Conservation (phyloP, 2,888 invertebrate genomes). For the Drosophila kambysellisi region DNA sequence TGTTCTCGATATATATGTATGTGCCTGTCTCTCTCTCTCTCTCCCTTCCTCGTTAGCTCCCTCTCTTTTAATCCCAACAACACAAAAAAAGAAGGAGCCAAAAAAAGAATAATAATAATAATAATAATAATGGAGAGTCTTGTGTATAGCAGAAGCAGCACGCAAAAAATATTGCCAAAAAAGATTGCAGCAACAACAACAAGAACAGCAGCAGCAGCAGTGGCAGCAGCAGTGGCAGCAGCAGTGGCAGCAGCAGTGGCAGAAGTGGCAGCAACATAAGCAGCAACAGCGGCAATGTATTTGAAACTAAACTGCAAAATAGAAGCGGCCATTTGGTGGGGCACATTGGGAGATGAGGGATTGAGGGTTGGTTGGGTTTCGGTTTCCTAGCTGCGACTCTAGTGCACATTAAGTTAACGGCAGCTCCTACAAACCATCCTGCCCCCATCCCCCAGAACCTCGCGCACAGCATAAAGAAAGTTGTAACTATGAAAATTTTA, state of each 20-base stretch:
- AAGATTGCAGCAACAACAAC: constrained; percentile 20
- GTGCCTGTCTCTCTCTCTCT: background rate
- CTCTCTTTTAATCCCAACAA: constrained; percentile 56
- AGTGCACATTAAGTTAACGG: constrained; percentile 74
- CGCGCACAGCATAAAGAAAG: constrained; percentile 73
- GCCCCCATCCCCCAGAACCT: background rate
- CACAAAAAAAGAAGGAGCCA: constrained; percentile 34
- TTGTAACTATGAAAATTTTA: constrained; percentile 83
- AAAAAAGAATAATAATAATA: constrained; percentile 46
- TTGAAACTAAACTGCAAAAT: constrained; percentile 80
- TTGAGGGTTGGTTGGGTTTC: background rate
- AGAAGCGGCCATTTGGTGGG: constrained; percentile 48
- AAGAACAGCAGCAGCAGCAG: background rate
- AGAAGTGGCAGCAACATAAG: constrained; percentile 4
- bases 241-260: background rate
- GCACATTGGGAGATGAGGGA: background rate
- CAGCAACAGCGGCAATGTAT: constrained; percentile 55
- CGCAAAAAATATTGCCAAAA: constrained; percentile 61
- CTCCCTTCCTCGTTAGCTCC: constrained; percentile 10
- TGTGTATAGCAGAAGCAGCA: constrained; percentile 65
- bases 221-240: background rate
- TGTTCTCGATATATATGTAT: background rate
- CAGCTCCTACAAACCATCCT: constrained; percentile 1
- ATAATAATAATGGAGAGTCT: constrained; percentile 77
- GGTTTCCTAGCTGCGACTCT: constrained; percentile 26